Conservation (phyloP, 2,113 vertebrate species). For the Desmodus rotundus region DNA sequence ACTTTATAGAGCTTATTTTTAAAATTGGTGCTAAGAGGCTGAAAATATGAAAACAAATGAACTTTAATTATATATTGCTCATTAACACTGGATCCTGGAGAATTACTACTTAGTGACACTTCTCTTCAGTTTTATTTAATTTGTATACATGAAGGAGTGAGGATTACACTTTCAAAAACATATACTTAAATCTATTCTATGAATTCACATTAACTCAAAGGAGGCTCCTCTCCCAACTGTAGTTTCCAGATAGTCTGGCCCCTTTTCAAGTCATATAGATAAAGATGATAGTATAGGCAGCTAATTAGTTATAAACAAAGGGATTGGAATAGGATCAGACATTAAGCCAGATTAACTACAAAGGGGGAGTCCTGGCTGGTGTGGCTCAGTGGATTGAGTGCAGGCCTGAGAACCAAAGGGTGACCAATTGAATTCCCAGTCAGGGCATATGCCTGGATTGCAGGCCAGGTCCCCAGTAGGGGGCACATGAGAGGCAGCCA, state of each 20-base stretch:
- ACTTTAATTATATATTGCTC: constrained; percentile 11
- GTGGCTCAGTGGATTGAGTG: too few relatives aligned
- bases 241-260: background rate
- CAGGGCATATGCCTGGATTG: too few relatives aligned
- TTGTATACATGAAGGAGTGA: background rate
- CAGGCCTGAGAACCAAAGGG: too few relatives aligned
- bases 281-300: background rate
- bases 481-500: too few relatives aligned
- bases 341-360: background rate
- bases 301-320: background rate
- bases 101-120: background rate
- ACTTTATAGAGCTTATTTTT: background rate
- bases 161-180: constrained; percentile 20
- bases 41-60: constrained; percentile 17
- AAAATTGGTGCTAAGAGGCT: background rate
- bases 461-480: too few relatives aligned
- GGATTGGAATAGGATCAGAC: background rate
- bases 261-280: background rate
- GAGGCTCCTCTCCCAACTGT: background rate
- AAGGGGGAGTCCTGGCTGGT: background rate
- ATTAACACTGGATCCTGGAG: background rate
- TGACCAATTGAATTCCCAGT: too few relatives aligned
- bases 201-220: background rate
- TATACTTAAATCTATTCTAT: background rate
- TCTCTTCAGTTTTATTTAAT: constrained; percentile 22